Evolutionary conservation across 2,888 invertebrate species (phyloP).

Genomic region (Leptinotarsa haldemani): DNA sequence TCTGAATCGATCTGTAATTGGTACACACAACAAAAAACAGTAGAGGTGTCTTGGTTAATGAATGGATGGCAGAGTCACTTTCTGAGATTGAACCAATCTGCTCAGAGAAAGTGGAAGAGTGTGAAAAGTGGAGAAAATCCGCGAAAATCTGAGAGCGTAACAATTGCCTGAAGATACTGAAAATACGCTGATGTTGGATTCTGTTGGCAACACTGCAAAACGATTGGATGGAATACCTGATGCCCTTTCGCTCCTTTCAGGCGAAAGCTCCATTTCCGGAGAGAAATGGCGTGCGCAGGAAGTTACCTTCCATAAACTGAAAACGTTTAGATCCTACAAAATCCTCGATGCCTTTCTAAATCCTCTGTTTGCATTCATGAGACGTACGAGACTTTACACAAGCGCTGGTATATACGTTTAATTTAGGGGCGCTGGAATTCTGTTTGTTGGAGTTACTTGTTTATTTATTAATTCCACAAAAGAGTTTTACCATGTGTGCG

Average conservation of each 20-base stretch:
- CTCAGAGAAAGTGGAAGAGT: too few relatives aligned
- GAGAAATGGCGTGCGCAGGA: slow-evolving; percentile 61
- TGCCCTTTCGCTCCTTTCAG: slow-evolving; percentile 26
- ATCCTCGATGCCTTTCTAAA: slow-evolving; percentile 62
- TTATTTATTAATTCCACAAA: background rate
- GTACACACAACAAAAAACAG: too few relatives aligned
- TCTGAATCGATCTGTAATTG: too few relatives aligned
- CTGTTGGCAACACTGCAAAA: background rate
- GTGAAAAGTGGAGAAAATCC: too few relatives aligned
- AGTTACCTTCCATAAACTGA: slow-evolving; percentile 62
- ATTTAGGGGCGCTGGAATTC: background rate
- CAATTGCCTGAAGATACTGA: too few relatives aligned
- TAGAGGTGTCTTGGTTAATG: too few relatives aligned
- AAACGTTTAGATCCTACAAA: slow-evolving; percentile 62
- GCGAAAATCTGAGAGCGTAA: too few relatives aligned
- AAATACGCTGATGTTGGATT: too few relatives aligned
- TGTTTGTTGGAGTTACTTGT: background rate
- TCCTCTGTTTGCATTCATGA: slow-evolving; percentile 63
- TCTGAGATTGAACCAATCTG: too few relatives aligned
- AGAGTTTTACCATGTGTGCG: background rate
- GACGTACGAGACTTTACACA: slow-evolving; percentile 57
- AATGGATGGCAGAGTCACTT: too few relatives aligned
- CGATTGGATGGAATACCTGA: slow-evolving; percentile 37
- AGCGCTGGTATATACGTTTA: slow-evolving; percentile 16
- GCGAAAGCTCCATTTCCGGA: slow-evolving; percentile 53